These are phyloP conservation scores for Podiceps cristatus DNA, from an alignment of 2,113 vertebrate species.

Conservation along the genomic window DNA sequence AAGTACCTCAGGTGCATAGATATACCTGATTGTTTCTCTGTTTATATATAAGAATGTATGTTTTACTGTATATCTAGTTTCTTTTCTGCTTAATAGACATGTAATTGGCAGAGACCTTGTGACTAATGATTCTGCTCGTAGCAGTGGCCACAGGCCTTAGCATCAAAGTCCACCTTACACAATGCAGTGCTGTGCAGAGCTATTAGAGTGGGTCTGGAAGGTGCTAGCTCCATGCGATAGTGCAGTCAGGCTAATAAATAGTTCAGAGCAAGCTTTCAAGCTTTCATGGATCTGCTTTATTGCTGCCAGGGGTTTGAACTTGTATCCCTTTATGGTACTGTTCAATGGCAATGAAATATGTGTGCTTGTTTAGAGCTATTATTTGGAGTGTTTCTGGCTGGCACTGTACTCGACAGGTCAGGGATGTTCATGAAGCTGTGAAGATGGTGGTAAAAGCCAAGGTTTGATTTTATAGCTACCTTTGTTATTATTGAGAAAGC, in stretches of 20 bases:
- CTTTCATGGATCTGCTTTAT: not conserved
- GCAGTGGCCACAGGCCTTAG: not conserved
- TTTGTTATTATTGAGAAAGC: not conserved
- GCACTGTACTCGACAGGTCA: not conserved
- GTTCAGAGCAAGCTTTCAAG: not conserved
- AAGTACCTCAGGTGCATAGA: not conserved
- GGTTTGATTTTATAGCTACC: not conserved
- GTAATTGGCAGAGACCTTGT: not conserved
- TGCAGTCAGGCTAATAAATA: not conserved
- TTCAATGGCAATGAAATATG: not conserved
- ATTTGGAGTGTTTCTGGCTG: not conserved
- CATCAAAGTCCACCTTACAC: not conserved
- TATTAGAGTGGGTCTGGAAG: not conserved
- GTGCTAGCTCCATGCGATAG: not conserved
- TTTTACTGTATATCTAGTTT: not conserved
- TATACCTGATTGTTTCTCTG: not conserved
- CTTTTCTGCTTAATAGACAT: not conserved
- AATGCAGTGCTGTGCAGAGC: not conserved
- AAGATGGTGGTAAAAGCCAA: not conserved
- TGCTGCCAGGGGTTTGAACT: not conserved
- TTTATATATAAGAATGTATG: not conserved
- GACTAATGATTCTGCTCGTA: not conserved
- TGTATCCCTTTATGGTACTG: slow-evolving; percentile 3
- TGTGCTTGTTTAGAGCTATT: not conserved
- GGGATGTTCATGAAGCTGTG: not conserved